Evolutionary conservation across 2,888 invertebrate species (phyloP).

Genomic region (Acanthococcus lagerstroemiae): DNA sequence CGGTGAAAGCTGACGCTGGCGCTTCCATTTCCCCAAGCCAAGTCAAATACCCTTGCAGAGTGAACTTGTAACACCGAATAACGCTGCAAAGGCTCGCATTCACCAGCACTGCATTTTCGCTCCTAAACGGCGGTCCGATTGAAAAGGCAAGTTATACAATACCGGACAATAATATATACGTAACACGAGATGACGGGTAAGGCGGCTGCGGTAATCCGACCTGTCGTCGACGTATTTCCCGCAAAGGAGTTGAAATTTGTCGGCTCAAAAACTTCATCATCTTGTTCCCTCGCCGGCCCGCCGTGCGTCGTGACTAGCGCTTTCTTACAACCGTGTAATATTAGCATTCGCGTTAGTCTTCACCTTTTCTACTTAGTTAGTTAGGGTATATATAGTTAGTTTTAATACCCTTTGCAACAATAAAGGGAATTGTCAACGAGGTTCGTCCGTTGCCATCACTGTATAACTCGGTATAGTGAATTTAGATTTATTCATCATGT

Average conservation of each 20-base stretch:
- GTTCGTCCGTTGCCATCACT: slow-evolving; percentile 12
- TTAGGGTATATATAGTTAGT: slow-evolving; percentile 19
- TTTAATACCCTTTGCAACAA: slow-evolving; percentile 29
- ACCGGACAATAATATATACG: too few relatives aligned
- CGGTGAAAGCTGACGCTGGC: too few relatives aligned
- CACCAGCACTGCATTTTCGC: too few relatives aligned
- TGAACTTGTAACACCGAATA: too few relatives aligned
- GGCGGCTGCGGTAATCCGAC: slow-evolving; percentile 17
- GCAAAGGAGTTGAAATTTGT: slow-evolving; percentile 14
- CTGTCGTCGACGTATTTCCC: slow-evolving; percentile 14
- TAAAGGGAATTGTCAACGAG: slow-evolving; percentile 30
- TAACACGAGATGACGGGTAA: slow-evolving; percentile 20
- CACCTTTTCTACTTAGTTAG: slow-evolving; percentile 26
- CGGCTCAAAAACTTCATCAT: slow-evolving; percentile 27
- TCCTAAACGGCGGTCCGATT: too few relatives aligned
- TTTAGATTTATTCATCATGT: slow-evolving; percentile 13
- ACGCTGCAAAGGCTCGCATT: too few relatives aligned
- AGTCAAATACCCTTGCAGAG: too few relatives aligned
- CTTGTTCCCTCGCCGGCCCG: not conserved
- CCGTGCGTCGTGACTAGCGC: not conserved
- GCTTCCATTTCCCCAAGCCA: too few relatives aligned
- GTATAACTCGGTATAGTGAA: slow-evolving; percentile 11
- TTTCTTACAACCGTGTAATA: slow-evolving; percentile 13
- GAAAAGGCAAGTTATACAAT: too few relatives aligned
- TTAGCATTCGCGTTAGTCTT: slow-evolving; percentile 21